These are phyloP conservation scores for Hydrophis major DNA, from an alignment of 2,797 vertebrate species.

Conservation along the genomic window DNA sequence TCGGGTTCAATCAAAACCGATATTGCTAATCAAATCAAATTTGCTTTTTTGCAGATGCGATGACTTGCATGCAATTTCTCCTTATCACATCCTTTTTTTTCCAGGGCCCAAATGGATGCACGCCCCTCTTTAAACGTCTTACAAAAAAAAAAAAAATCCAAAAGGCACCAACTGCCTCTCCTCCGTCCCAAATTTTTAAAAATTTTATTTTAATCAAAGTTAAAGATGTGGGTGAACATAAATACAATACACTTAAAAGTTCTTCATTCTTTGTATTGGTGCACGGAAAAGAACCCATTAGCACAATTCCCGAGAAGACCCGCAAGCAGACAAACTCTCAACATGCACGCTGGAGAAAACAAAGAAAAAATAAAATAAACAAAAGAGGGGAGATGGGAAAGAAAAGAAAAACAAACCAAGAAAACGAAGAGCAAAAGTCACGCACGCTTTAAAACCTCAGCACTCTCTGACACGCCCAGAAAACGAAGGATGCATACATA, in stretches of 20 bases:
- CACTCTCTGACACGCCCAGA: conserved; percentile 58
- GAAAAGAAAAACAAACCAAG: not conserved
- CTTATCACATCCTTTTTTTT: too few relatives aligned
- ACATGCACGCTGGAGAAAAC: conserved; percentile 52
- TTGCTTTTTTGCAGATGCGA: not conserved
- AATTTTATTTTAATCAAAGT: conserved; percentile 82
- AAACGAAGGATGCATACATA: conserved; percentile 78
- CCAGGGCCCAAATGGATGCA: not conserved
- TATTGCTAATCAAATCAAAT: not conserved
- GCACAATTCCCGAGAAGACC: conserved; percentile 72
- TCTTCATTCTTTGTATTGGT: conserved; percentile 77
- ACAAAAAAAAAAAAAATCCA: too few relatives aligned
- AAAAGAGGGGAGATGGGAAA: not conserved
- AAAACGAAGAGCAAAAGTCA: not conserved
- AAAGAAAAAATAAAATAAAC: conserved; percentile 37
- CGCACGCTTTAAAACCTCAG: conserved; percentile 66
- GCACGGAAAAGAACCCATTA: conserved; percentile 73
- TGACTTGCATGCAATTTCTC: not conserved
- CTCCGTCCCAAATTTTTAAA: conserved; percentile 44
- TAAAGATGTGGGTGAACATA: conserved; percentile 81
- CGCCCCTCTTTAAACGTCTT: too few relatives aligned
- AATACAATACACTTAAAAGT: conserved; percentile 79
- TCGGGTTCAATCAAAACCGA: not conserved
- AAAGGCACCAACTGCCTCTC: conserved; percentile 7
- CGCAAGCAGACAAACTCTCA: conserved; percentile 72